phyloP scores from a whole-genome alignment of 2,797 vertebrate genomes.

The Onychomys leucogaster region DNA sequence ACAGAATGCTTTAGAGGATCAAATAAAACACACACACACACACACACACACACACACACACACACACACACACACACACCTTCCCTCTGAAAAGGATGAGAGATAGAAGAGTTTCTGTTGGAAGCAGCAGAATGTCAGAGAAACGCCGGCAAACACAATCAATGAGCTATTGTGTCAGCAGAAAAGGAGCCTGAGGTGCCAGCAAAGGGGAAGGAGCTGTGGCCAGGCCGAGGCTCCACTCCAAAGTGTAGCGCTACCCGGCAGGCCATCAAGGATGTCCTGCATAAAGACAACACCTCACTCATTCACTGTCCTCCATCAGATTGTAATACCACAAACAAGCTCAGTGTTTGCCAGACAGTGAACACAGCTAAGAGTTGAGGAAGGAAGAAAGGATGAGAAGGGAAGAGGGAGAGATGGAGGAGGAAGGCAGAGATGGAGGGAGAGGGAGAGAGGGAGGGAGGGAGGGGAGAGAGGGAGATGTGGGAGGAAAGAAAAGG shows the following conservation, averaged over 20 bases:
- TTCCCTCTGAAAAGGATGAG: constrained; percentile 65
- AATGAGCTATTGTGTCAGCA: neutral
- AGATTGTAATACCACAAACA: too few species aligned
- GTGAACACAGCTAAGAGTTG: neutral
- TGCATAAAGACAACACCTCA: neutral
- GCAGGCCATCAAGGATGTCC: neutral
- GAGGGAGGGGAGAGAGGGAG: too few species aligned
- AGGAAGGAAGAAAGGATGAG: neutral
- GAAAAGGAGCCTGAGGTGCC: neutral
- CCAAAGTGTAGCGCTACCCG: neutral
- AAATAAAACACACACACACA: neutral
- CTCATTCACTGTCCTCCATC: neutral
- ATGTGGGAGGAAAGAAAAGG: too few species aligned
- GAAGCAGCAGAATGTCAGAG: constrained; percentile 41
- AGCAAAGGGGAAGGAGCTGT: neutral
- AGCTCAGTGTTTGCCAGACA: accelerated
- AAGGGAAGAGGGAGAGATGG: too few species aligned
- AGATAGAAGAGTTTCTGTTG: constrained; percentile 66
- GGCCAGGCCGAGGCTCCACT: too few species aligned
- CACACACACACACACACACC: neutral
- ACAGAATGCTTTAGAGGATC: constrained; percentile 66
- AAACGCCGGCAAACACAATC: neutral
- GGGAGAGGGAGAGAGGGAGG: too few species aligned
- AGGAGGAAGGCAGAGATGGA: too few species aligned
- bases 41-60: neutral